Conservation (phyloP, 2,797 vertebrate species). For the Xenops minutus region DNA sequence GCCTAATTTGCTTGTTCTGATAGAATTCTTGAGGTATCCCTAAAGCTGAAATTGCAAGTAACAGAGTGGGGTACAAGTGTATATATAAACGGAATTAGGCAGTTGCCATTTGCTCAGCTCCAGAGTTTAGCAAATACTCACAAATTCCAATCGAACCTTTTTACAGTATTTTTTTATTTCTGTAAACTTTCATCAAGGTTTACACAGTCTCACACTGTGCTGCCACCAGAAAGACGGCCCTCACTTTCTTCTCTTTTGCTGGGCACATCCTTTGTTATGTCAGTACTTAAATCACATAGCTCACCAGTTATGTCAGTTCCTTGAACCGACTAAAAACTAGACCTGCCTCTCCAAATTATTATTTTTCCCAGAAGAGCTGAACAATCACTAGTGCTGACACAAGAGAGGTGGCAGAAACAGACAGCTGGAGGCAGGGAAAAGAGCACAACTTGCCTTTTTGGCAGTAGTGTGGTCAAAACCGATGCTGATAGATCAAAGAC, state of each 20-base stretch:
- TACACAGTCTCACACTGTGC: not conserved
- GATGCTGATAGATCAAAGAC: slow-evolving; percentile 39
- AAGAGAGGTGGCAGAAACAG: slow-evolving; percentile 46
- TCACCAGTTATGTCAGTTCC: slow-evolving; percentile 29
- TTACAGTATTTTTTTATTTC: not conserved
- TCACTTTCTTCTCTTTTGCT: not conserved
- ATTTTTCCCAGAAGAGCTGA: slow-evolving; percentile 27
- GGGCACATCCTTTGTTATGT: not conserved
- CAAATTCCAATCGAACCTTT: not conserved
- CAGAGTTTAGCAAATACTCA: not conserved
- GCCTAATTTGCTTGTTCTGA: not conserved
- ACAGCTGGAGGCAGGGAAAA: slow-evolving; percentile 52
- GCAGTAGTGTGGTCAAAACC: slow-evolving; percentile 35
- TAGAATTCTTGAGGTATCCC: not conserved
- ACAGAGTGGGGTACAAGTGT: not conserved
- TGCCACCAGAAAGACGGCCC: not conserved
- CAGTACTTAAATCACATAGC: not conserved
- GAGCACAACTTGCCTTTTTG: slow-evolving; percentile 36
- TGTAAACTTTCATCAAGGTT: not conserved
- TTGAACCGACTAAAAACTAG: slow-evolving; percentile 23
- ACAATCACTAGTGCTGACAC: not conserved
- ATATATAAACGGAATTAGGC: not conserved
- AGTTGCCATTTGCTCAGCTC: not conserved
- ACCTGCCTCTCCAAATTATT: slow-evolving; percentile 32
- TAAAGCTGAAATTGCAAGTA: not conserved